phyloP scores from a whole-genome alignment of 2,888 invertebrate species.

The Tenthredo notha region DNA sequence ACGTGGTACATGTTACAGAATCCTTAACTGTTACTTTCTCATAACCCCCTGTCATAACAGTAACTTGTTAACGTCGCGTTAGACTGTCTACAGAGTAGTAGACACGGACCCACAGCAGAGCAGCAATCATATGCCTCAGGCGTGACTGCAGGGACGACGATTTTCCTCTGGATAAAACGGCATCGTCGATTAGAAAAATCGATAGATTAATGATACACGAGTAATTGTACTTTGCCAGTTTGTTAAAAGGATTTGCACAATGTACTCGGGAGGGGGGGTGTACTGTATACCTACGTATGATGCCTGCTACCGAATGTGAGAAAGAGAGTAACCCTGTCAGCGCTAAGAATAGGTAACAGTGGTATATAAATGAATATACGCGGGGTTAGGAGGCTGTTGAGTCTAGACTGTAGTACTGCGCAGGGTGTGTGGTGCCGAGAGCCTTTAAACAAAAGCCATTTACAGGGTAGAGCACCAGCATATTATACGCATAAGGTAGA shows the following conservation, averaged over 20 bases:
- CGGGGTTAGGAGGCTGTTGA: slow-evolving; percentile 16
- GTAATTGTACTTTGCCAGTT: background rate
- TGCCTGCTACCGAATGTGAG: no score
- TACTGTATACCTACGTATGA: background rate
- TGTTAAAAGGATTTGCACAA: background rate
- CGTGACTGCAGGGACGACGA: no score
- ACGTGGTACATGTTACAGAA: background rate
- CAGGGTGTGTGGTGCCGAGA: slow-evolving; percentile 6
- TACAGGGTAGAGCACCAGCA: background rate
- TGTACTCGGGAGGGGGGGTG: no score
- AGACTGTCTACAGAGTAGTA: background rate
- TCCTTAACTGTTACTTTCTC: slow-evolving; percentile 55
- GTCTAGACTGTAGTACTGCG: slow-evolving; percentile 29
- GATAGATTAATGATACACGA: no score
- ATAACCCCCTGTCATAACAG: slow-evolving; percentile 52
- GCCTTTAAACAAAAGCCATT: slow-evolving; percentile 12
- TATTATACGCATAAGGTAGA: background rate
- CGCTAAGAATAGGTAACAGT: slow-evolving; percentile 9
- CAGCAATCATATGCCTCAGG: background rate
- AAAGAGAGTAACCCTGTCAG: slow-evolving; percentile 2
- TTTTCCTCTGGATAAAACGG: no score
- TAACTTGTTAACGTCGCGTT: slow-evolving; percentile 15
- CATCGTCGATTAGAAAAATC: no score
- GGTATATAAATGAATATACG: background rate
- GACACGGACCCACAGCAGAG: background rate